Evolutionary conservation across 1,140 invertebrate species (phyloP), one percentile per base, ranked within the genome.

Genomic region (Caenorhabditis latens): DNA sequence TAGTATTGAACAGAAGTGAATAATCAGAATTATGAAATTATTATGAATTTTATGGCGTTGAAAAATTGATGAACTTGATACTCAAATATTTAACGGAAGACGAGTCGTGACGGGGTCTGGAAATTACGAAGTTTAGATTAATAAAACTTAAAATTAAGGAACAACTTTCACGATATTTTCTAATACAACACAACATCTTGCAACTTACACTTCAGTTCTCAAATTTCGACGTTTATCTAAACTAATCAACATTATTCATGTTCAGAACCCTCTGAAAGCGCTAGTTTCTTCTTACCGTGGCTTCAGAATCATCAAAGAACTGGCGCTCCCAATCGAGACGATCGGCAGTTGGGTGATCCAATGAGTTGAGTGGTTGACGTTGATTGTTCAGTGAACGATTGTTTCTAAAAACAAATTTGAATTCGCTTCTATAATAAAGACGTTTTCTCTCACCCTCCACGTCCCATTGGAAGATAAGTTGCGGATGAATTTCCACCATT

Each of bases 271-370:
- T 32, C 32, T 32, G 32, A 32, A 32, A 32, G 32, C 32, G 32
- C 32, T 32, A 32, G 0, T 32, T 32, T 32, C 2, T 32, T 48
- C 83, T 82, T 21, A 88, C 87, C 5, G 83, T 85, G 7, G 63
- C 85, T 88, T 88, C 87, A 14, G 83, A 79, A 53, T 88, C 87
- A 67, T 88, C 87, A 42, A 88, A 88, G 67, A 88, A 88, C 48
- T 88, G 87, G n/a, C 87, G 61, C 55, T 88, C 87, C 87, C 87
- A 88, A 43, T 88, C 87, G 5, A 88, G 40, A 43, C 61, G 71
- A 43, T 79, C 71, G n/a, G 71, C 71, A 32, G 71, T 79, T 42
- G 71, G 71, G 13, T 79, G 71, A 24, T 79, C 71, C 46, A 79
- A n/a, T 48, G 71, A 79, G 71, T 79, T 79, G 19, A 79, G 71